phyloP scores from a whole-genome alignment of 1,140 invertebrate genomes.

The Drosophila melanogaster region Release_6_plus_ISO1_MT NT_033777.3:6375001-6375500 shows the following conservation, averaged over 20 bases:
- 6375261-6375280: conserved; percentile 47
- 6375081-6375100: background rate
- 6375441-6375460: background rate
- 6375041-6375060: conserved; percentile 18
- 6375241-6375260: conserved; percentile 43
- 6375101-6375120: conserved; percentile 34
- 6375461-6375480: too few species aligned
- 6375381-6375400: conserved; percentile 16
- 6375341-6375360: conserved; percentile 41
- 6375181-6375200: conserved; percentile 54
- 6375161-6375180: conserved; percentile 66
- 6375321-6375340: conserved; percentile 6
- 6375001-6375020: conserved; percentile 1
- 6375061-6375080: background rate
- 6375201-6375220: conserved; percentile 50
- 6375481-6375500: too few species aligned
- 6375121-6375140: conserved; percentile 24
- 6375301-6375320: background rate
- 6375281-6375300: conserved; percentile 22
- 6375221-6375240: conserved; percentile 41
- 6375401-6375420: conserved; percentile 18
- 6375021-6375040: background rate
- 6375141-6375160: conserved; percentile 33
- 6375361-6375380: conserved; percentile 6
- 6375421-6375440: background rate